Conservation (phyloP, 2,888 invertebrate species). For the Scotopteryx bipunctaria region DNA sequence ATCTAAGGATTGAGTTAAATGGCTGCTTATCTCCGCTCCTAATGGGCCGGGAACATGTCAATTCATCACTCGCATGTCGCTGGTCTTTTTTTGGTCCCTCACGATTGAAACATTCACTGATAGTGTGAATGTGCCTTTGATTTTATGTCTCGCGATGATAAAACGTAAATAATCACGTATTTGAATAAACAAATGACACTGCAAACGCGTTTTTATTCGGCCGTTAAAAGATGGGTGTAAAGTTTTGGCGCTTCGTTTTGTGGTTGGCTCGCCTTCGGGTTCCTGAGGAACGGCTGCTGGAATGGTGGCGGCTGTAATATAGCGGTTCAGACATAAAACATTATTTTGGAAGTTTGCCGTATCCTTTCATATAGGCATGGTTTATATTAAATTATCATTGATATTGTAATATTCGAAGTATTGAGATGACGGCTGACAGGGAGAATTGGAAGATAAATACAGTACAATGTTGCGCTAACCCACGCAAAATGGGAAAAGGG, state of each 20-base stretch:
- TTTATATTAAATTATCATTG: too few species aligned
- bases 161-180: constrained; percentile 55
- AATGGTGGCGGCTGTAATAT: too few species aligned
- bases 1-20: constrained; percentile 75
- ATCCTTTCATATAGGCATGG: too few species aligned
- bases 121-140: constrained; percentile 45
- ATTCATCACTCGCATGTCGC: constrained; percentile 76
- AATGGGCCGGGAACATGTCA: constrained; percentile 80
- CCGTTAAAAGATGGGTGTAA: constrained; percentile 27
- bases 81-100: constrained; percentile 48
- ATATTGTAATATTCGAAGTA: too few species aligned
- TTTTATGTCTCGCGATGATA: constrained; percentile 54
- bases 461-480: too few species aligned
- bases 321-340: too few species aligned
- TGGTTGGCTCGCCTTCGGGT: too few species aligned
- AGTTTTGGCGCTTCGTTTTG: constrained; percentile 15
- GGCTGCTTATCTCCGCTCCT: constrained; percentile 73
- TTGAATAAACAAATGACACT: constrained; percentile 54
- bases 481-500: too few species aligned
- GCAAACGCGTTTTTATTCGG: constrained; percentile 46
- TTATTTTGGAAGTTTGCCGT: too few species aligned
- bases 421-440: too few species aligned
- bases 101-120: constrained; percentile 52
- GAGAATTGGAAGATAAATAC: too few species aligned
- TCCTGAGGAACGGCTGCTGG: too few species aligned